Evolutionary conservation across 1,140 invertebrate genomes (phyloP).

Genomic region (Conus betulinus): DNA sequence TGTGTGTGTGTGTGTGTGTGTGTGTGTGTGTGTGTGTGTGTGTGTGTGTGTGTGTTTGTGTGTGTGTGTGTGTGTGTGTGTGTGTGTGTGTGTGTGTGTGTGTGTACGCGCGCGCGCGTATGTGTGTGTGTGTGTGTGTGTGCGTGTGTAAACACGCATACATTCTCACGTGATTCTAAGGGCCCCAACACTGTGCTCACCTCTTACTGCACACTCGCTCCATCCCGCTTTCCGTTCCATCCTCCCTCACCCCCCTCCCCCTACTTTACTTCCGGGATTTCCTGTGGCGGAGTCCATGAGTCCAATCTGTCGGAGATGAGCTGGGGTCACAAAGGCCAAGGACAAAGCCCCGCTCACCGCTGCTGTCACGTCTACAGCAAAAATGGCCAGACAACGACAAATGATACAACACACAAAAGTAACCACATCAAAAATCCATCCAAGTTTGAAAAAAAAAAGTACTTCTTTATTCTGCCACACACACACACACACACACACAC

Average conservation of each 20-base stretch:
- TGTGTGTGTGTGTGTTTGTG: too few species aligned
- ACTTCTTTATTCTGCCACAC: not conserved
- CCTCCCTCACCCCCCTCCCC: too few species aligned
- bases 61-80: not conserved
- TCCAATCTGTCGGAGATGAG: not conserved
- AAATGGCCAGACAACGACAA: too few species aligned
- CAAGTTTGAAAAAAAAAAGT: too few species aligned
- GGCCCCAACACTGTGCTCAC: too few species aligned
- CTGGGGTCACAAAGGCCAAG: slow-evolving; percentile 12
- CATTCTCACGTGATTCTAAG: not conserved
- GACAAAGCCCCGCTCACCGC: slow-evolving; percentile 9
- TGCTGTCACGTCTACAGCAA: not conserved
- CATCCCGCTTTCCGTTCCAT: too few species aligned
- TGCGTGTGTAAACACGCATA: not conserved
- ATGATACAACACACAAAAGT: not conserved
- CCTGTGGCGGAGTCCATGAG: not conserved
- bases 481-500: not conserved
- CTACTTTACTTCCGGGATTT: not conserved
- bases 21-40: too few species aligned
- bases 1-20: too few species aligned
- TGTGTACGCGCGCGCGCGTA: not conserved
- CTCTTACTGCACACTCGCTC: too few species aligned
- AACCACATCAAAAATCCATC: not conserved
- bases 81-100: slow-evolving; percentile 8
- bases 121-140: slow-evolving; percentile 15